Conservation (phyloP, 2,888 invertebrate species). For the Drosophila dives region DNA sequence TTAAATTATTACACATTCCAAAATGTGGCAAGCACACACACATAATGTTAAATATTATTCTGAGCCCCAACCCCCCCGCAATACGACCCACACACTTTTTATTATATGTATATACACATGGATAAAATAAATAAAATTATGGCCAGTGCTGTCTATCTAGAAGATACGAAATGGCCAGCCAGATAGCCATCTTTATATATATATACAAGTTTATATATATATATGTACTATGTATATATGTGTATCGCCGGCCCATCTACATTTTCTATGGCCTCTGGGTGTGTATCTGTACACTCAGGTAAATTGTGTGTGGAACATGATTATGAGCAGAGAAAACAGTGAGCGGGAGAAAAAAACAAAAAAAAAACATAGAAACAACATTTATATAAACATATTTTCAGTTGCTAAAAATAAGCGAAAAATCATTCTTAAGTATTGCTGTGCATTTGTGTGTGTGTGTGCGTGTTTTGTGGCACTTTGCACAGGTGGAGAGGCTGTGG, state of each 20-base stretch:
- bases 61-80: conserved; percentile 5
- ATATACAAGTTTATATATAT: conserved; percentile 8
- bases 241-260: conserved; percentile 33
- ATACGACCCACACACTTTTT: background rate
- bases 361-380: conserved; percentile 22
- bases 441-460: conserved; percentile 12
- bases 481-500: conserved; percentile 64
- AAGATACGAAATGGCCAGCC: conserved; percentile 63
- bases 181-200: conserved; percentile 25
- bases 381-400: conserved; percentile 61
- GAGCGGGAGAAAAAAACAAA: conserved; percentile 50
- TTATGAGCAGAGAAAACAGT: conserved; percentile 53
- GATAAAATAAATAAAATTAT: conserved; percentile 78
- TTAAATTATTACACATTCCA: conserved; percentile 84
- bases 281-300: conserved; percentile 78
- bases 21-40: conserved; percentile 75
- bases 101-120: conserved; percentile 31
- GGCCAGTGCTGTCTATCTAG: conserved; percentile 72
- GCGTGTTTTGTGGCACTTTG: conserved; percentile 30
- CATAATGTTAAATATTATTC: conserved; percentile 72
- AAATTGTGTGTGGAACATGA: conserved; percentile 82
- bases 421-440: conserved; percentile 67
- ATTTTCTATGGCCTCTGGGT: conserved; percentile 47
- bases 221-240: background rate
- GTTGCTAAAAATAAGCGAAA: conserved; percentile 81